These are phyloP conservation scores for Callipepla squamata DNA, from an alignment of 2,113 vertebrate species.

Conservation along the genomic window DNA sequence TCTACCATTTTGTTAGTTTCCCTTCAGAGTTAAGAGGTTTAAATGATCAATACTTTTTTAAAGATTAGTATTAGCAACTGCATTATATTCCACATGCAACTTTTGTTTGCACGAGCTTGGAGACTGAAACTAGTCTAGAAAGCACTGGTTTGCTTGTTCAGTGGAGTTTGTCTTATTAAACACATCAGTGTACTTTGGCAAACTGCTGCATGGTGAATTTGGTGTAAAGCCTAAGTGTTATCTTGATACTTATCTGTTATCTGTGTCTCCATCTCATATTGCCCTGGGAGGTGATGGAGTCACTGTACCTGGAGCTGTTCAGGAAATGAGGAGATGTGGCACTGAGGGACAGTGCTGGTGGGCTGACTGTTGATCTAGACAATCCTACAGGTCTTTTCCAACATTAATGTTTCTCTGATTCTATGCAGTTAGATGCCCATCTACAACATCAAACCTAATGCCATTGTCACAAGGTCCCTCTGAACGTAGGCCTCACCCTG, in stretches of 20 bases:
- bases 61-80: neutral
- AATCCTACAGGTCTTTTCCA: too few species aligned
- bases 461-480: neutral
- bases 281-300: too few species aligned
- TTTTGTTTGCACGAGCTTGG: neutral
- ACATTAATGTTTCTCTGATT: too few species aligned
- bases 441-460: neutral
- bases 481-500: neutral
- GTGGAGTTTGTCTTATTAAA: neutral
- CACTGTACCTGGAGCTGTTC: too few species aligned
- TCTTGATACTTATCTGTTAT: neutral
- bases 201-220: neutral
- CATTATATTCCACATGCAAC: neutral
- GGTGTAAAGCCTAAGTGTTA: neutral
- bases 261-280: neutral
- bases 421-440: neutral
- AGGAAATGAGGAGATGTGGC: too few species aligned
- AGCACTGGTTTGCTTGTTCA: neutral
- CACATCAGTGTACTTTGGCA: neutral
- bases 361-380: too few species aligned
- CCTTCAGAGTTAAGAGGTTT: neutral
- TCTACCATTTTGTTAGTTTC: neutral
- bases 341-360: too few species aligned
- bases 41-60: neutral
- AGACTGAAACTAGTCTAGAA: neutral